Evolutionary conservation across 2,888 invertebrate genomes (phyloP).

Genomic region (Drosophila tanythrix): DNA sequence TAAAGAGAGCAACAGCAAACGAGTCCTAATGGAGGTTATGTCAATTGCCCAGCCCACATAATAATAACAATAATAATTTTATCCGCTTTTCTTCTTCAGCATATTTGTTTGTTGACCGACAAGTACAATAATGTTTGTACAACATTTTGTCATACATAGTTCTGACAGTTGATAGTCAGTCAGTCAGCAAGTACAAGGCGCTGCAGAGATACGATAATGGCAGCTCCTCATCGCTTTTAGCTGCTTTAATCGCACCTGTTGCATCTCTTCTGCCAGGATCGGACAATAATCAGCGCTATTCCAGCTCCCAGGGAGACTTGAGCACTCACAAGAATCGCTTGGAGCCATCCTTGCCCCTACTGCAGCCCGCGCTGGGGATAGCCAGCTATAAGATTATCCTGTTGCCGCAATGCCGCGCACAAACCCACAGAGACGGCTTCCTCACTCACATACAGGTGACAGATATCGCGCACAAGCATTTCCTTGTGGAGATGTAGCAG

Average conservation of each 20-base stretch:
- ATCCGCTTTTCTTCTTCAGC: slow-evolving; percentile 1
- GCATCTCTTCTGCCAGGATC: slow-evolving; percentile 99
- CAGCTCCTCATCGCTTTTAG: slow-evolving; percentile 91
- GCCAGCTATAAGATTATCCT: slow-evolving; percentile 96
- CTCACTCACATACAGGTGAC: slow-evolving; percentile 97
- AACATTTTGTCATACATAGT: background rate
- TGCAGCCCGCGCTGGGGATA: slow-evolving; percentile 94
- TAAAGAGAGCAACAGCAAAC: slow-evolving; percentile 39
- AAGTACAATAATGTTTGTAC: background rate
- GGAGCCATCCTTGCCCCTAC: slow-evolving; percentile 98
- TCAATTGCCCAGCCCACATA: slow-evolving; percentile 14
- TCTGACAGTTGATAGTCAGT: background rate
- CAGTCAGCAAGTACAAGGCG: slow-evolving; percentile 85
- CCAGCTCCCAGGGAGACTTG: slow-evolving; percentile 99
- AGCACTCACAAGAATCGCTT: slow-evolving; percentile 98
- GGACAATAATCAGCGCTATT: slow-evolving; percentile 96
- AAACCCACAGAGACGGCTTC: slow-evolving; percentile 91
- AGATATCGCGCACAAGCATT: slow-evolving; percentile 97
- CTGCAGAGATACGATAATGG: slow-evolving; percentile 89
- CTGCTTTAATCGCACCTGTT: slow-evolving; percentile 93
- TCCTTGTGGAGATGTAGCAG: slow-evolving; percentile 97
- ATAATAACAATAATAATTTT: slow-evolving; percentile 7
- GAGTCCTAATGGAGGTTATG: slow-evolving; percentile 66
- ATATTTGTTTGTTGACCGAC: slow-evolving; percentile 1
- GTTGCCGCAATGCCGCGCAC: slow-evolving; percentile 90